Percentiles rank a stretch among this genome's conserved stretches.
These are phyloP conservation scores for Caradrina clavipalpis DNA, from an alignment of 2,888 invertebrate genomes.

Conservation along the genomic window DNA sequence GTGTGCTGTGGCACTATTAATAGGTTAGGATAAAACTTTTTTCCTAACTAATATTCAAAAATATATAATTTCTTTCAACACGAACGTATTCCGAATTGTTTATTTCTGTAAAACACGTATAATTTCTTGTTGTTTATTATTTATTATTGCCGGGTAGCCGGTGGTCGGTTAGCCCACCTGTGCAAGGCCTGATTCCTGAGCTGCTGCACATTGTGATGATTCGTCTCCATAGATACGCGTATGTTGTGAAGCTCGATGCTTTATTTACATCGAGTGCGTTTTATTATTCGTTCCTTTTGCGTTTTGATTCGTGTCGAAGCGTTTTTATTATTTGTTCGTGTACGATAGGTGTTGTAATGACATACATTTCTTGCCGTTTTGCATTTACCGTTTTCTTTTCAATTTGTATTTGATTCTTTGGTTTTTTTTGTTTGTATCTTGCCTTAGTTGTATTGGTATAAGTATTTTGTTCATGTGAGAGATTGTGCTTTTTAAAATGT, in stretches of 20 bases:
- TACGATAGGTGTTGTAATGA: not conserved
- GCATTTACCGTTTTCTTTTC: not conserved
- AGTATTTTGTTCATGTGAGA: not conserved
- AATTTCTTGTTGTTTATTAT: conserved; percentile 4
- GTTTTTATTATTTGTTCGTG: conserved; percentile 4
- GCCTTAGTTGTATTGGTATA: not conserved
- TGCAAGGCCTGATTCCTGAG: conserved; percentile 26
- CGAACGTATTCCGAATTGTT: not conserved
- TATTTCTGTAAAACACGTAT: not conserved
- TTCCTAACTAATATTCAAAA: not conserved
- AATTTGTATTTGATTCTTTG: not conserved
- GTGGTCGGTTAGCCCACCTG: conserved; percentile 14
- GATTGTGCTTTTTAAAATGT: not conserved
- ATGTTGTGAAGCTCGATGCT: conserved; percentile 28
- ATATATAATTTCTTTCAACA: not conserved
- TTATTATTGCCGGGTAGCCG: conserved; percentile 7
- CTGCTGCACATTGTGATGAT: conserved; percentile 38
- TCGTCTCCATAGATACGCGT: conserved; percentile 44
- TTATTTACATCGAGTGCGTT: conserved; percentile 31
- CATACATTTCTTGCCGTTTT: conserved; percentile 1
- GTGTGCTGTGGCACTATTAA: conserved; percentile 26
- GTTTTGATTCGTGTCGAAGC: conserved; percentile 19
- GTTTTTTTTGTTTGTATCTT: not conserved
- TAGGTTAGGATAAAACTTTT: conserved; percentile 7
- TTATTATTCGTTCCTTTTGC: conserved; percentile 16